These are phyloP conservation scores for Dendropsophus ebraccatus DNA, from an alignment of 2,113 vertebrate species.

Conservation along the genomic window DNA sequence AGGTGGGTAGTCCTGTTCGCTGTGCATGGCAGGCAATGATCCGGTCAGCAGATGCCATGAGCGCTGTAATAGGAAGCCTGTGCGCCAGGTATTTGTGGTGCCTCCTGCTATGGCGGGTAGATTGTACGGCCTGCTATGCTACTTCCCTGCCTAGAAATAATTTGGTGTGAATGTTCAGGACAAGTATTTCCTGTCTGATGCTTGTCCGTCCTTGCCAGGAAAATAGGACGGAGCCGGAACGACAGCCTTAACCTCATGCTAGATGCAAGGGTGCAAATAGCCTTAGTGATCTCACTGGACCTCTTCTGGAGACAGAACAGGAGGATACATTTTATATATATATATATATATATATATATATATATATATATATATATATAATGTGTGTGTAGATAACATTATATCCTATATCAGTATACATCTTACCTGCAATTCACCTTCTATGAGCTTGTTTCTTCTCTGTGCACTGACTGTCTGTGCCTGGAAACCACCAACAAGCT, in stretches of 20 bases:
- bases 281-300: not conserved
- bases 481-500: not conserved
- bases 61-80: too few relatives aligned
- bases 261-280: not conserved
- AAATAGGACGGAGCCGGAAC: not conserved
- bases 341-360: too few relatives aligned
- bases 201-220: not conserved
- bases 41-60: too few relatives aligned
- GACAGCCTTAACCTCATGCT: not conserved
- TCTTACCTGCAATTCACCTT: too few relatives aligned
- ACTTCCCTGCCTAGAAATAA: not conserved
- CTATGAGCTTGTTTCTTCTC: too few relatives aligned
- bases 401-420: too few relatives aligned
- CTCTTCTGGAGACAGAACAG: too few relatives aligned
- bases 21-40: too few relatives aligned
- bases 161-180: not conserved
- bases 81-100: not conserved
- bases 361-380: too few relatives aligned
- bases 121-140: not conserved
- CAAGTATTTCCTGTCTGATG: conserved; percentile 15
- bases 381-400: too few relatives aligned
- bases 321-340: too few relatives aligned
- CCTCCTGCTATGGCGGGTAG: not conserved
- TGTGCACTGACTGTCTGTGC: not conserved
- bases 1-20: too few relatives aligned